Conservation (phyloP, 2,888 invertebrate genomes). For the Torymus tubicola region DNA sequence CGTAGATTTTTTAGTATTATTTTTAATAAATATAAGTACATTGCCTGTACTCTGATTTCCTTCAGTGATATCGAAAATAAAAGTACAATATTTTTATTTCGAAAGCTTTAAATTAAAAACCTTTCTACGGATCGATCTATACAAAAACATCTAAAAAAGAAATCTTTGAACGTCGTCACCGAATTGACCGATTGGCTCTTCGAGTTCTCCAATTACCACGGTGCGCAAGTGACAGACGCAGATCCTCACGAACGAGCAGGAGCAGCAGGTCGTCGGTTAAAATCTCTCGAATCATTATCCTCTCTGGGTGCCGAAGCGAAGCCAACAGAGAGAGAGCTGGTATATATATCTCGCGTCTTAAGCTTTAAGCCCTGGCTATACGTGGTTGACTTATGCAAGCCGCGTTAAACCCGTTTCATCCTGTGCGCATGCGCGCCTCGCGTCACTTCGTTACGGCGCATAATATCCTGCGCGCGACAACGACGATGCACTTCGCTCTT, state of each 20-base stretch:
- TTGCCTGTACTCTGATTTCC: too few relatives aligned
- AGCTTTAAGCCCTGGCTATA: conserved; percentile 13
- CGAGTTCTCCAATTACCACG: conserved; percentile 10
- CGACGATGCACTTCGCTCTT: neutral
- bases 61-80: too few relatives aligned
- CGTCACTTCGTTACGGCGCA: conserved; percentile 39
- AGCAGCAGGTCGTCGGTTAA: neutral
- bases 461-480: conserved; percentile 26
- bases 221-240: too few relatives aligned
- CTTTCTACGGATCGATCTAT: too few relatives aligned
- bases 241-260: too few relatives aligned
- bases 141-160: too few relatives aligned
- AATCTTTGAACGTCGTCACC: neutral
- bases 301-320: too few relatives aligned
- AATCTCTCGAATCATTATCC: conserved; percentile 32
- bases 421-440: neutral
- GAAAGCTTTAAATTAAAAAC: too few relatives aligned
- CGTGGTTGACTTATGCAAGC: neutral
- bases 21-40: too few relatives aligned
- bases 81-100: too few relatives aligned
- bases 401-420: conserved; percentile 52
- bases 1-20: too few relatives aligned
- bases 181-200: conserved; percentile 12
- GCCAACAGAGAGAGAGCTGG: too few relatives aligned
- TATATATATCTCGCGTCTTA: neutral